phyloP scores from a whole-genome alignment of 2,888 invertebrate genomes.

The Drosophila multiciliata region DNA sequence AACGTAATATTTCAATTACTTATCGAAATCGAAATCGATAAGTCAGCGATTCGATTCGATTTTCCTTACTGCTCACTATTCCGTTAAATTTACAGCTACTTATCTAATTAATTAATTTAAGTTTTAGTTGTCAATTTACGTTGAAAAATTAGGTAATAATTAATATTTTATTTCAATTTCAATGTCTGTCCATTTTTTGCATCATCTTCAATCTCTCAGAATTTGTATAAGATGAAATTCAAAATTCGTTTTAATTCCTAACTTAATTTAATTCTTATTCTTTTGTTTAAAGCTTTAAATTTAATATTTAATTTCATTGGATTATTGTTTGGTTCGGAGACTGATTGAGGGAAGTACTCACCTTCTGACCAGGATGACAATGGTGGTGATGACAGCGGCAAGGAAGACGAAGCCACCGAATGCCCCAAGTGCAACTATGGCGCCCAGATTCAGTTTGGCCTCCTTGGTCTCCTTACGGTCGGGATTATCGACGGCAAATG shows the following conservation, averaged over 20 bases:
- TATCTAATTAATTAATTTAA: not conserved
- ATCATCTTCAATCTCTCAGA: not conserved
- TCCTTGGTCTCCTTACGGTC: conserved; percentile 86
- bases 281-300: not conserved
- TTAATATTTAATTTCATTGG: not conserved
- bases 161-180: not conserved
- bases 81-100: too few relatives aligned
- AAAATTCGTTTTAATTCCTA: not conserved
- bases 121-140: not conserved
- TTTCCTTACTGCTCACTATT: too few relatives aligned
- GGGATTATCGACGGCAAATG: conserved; percentile 87
- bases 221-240: not conserved
- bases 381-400: conserved; percentile 94
- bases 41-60: not conserved
- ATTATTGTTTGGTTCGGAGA: not conserved
- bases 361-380: conserved; percentile 95
- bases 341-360: conserved; percentile 83
- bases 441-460: conserved; percentile 92
- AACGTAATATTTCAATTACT: not conserved
- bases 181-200: not conserved
- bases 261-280: not conserved
- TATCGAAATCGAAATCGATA: not conserved
- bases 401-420: conserved; percentile 96
- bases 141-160: not conserved
- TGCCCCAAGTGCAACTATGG: conserved; percentile 94